Percentiles rank a stretch among this genome's conserved stretches.
Evolutionary conservation across 1,140 invertebrate species (phyloP).

Genomic region (Hormaphis cornu): DNA sequence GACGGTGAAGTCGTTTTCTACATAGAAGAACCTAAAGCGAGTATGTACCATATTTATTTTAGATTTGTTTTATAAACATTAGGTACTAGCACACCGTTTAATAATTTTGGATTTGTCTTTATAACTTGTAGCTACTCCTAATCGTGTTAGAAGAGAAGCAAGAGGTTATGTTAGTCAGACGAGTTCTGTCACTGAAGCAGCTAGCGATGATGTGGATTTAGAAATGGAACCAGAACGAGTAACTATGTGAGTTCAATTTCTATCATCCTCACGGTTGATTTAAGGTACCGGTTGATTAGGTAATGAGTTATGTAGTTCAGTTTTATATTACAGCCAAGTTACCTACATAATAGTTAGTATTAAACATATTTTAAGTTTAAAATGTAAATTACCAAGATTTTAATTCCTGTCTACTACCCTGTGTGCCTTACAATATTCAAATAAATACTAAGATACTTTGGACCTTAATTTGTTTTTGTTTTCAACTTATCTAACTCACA

Average conservation of each 20-base stretch:
- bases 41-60: conserved; percentile 37
- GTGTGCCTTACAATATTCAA: too few relatives aligned
- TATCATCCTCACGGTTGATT: too few relatives aligned
- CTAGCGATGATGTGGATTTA: conserved; percentile 59
- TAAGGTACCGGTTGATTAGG: too few relatives aligned
- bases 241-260: conserved; percentile 50
- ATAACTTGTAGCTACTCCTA: conserved; percentile 48
- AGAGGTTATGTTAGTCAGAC: conserved; percentile 50
- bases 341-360: too few relatives aligned
- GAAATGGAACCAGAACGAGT: conserved; percentile 59
- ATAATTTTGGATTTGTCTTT: neutral
- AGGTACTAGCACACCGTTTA: neutral
- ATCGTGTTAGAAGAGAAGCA: conserved; percentile 49
- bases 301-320: too few relatives aligned
- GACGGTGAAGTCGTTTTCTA: conserved; percentile 61
- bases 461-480: too few relatives aligned
- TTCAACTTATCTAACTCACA: too few relatives aligned
- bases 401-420: too few relatives aligned
- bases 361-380: too few relatives aligned
- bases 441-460: too few relatives aligned
- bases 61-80: neutral
- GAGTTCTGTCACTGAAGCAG: conserved; percentile 58
- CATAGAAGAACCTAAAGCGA: conserved; percentile 57
- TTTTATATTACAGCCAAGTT: too few relatives aligned
- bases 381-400: too few relatives aligned